These are phyloP conservation scores for Pipa parva DNA, from an alignment of 2,113 vertebrate genomes.

Conservation along the genomic window DNA sequence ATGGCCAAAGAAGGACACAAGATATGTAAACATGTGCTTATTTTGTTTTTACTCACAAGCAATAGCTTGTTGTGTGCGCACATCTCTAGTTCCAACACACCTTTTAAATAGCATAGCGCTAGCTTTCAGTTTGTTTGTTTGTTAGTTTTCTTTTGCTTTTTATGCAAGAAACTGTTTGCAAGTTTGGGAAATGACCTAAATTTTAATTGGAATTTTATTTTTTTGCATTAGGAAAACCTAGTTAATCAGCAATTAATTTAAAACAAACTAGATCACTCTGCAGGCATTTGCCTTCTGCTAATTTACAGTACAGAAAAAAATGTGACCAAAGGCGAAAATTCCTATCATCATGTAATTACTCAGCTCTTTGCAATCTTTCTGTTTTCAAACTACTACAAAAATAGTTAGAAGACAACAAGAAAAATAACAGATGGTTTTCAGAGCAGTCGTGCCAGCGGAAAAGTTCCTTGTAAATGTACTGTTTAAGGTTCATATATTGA, in stretches of 20 bases:
- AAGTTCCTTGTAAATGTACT: conserved; percentile 8
- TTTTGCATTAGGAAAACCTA: background rate
- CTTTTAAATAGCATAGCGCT: no score
- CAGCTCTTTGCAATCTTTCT: conserved; percentile 10
- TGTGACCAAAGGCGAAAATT: conserved; percentile 28
- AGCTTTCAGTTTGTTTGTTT: no score
- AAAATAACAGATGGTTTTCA: conserved; percentile 25
- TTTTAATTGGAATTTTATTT: no score
- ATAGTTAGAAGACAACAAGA: conserved; percentile 25
- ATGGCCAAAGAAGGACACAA: no score
- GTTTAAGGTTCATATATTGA: background rate
- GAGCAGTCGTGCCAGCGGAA: conserved; percentile 8
- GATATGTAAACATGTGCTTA: no score
- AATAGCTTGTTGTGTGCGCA: no score
- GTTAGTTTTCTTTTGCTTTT: no score
- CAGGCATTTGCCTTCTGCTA: conserved; percentile 23
- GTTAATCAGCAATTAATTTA: conserved; percentile 34
- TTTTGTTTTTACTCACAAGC: no score
- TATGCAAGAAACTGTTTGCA: no score
- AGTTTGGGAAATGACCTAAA: no score
- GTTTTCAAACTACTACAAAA: conserved; percentile 31
- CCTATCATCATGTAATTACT: conserved; percentile 32
- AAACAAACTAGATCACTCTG: conserved; percentile 15
- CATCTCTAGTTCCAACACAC: no score
- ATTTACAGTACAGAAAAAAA: background rate